These are phyloP conservation scores for Clivina fossor DNA, from an alignment of 2,888 invertebrate species.

Conservation along the genomic window DNA sequence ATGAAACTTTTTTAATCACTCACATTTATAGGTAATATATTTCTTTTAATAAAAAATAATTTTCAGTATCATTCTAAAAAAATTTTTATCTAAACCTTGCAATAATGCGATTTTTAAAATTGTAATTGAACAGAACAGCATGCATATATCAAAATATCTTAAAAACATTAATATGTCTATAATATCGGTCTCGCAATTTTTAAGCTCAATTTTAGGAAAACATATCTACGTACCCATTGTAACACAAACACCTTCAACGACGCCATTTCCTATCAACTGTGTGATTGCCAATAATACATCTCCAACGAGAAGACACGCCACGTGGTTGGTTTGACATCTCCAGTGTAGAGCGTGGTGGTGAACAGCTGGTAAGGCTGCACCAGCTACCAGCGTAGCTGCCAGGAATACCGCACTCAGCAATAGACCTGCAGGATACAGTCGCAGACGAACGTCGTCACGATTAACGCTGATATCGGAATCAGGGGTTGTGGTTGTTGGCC, in stretches of 20 bases:
- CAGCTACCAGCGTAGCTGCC: constrained; percentile 77
- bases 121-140: no score
- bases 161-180: background rate
- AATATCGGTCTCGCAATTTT: no score
- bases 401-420: constrained; percentile 80
- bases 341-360: constrained; percentile 87
- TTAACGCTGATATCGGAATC: constrained; percentile 44
- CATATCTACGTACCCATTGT: constrained; percentile 72
- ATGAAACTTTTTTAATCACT: no score
- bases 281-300: constrained; percentile 77
- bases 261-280: constrained; percentile 66
- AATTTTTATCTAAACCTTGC: no score
- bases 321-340: constrained; percentile 86
- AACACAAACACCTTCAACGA: constrained; percentile 65
- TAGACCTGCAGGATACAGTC: constrained; percentile 75
- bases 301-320: constrained; percentile 78
- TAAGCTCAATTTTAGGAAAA: no score
- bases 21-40: no score
- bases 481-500: constrained; percentile 49
- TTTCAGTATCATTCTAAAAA: no score
- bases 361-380: constrained; percentile 77
- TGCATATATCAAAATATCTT: no score
- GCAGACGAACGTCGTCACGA: constrained; percentile 61
- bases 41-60: no score
- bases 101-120: no score